phyloP scores from a whole-genome alignment of 2,888 invertebrate species.

The Pollenia labialis region DNA sequence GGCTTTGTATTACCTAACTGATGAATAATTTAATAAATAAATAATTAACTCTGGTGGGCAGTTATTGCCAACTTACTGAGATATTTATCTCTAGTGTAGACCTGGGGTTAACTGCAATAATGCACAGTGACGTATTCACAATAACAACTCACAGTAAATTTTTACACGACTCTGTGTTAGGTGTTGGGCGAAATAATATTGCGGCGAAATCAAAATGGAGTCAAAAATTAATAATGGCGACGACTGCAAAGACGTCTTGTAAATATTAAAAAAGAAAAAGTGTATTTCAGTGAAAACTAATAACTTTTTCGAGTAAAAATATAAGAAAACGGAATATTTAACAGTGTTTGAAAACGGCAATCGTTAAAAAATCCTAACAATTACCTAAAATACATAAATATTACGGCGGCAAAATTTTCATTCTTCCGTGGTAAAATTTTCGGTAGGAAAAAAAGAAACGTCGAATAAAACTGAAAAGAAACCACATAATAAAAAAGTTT shows the following conservation, averaged over 20 bases:
- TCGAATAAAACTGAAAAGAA: slow-evolving; percentile 65
- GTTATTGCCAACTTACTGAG: too few relatives aligned
- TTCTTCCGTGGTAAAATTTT: slow-evolving; percentile 74
- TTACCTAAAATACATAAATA: slow-evolving; percentile 66
- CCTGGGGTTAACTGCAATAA: background rate
- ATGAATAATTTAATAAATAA: too few relatives aligned
- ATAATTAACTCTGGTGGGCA: too few relatives aligned
- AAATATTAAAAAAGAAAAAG: slow-evolving; percentile 81
- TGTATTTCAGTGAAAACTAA: slow-evolving; percentile 73
- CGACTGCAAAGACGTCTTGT: slow-evolving; percentile 79
- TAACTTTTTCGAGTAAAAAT: slow-evolving; percentile 64
- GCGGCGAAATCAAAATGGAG: slow-evolving; percentile 80
- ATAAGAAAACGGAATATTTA: slow-evolving; percentile 55
- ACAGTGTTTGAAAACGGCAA: slow-evolving; percentile 55
- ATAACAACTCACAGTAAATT: slow-evolving; percentile 41
- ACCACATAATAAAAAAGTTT: slow-evolving; percentile 70
- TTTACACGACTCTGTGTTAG: slow-evolving; percentile 43
- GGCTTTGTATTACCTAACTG: too few relatives aligned
- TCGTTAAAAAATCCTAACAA: slow-evolving; percentile 46
- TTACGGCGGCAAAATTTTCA: slow-evolving; percentile 81
- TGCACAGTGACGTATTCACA: background rate
- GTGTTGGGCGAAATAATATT: slow-evolving; percentile 62
- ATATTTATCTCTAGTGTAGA: too few relatives aligned
- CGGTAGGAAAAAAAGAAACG: slow-evolving; percentile 67
- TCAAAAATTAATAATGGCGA: slow-evolving; percentile 82